These are phyloP conservation scores for Pterostichus madidus DNA, from an alignment of 2,888 invertebrate species.

Conservation along the genomic window DNA sequence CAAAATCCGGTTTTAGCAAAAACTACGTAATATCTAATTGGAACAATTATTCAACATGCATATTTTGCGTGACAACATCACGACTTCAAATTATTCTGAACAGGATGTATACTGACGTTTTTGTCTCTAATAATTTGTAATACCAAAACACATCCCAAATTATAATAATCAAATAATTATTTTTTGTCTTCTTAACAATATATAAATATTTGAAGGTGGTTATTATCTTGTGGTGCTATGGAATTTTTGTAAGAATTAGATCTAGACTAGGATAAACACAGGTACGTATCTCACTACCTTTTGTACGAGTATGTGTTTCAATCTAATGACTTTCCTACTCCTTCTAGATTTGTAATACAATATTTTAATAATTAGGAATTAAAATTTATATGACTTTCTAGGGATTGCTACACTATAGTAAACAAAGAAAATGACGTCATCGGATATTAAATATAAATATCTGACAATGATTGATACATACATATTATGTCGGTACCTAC, in stretches of 20 bases:
- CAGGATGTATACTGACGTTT: slow-evolving; percentile 38
- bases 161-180: slow-evolving; percentile 43
- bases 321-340: too few relatives aligned
- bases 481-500: too few relatives aligned
- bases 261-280: not conserved
- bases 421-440: too few relatives aligned
- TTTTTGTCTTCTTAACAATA: slow-evolving; percentile 23
- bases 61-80: slow-evolving; percentile 46
- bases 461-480: too few relatives aligned
- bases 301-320: too few relatives aligned
- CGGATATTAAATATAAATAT: too few relatives aligned
- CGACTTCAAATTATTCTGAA: slow-evolving; percentile 38
- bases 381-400: too few relatives aligned
- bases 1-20: slow-evolving; percentile 30
- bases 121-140: slow-evolving; percentile 37
- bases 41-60: slow-evolving; percentile 43
- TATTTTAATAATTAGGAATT: too few relatives aligned
- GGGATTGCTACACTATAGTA: too few relatives aligned
- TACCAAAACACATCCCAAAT: slow-evolving; percentile 36
- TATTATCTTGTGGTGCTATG: slow-evolving; percentile 33
- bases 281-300: not conserved
- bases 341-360: too few relatives aligned
- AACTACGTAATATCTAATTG: slow-evolving; percentile 36
- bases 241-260: not conserved
- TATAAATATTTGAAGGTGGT: slow-evolving; percentile 29